Percentiles rank a stretch among this genome's conserved stretches.
These are phyloP conservation scores for Pimpla rufipes DNA, from an alignment of 2,888 invertebrate genomes.

Conservation along the genomic window DNA sequence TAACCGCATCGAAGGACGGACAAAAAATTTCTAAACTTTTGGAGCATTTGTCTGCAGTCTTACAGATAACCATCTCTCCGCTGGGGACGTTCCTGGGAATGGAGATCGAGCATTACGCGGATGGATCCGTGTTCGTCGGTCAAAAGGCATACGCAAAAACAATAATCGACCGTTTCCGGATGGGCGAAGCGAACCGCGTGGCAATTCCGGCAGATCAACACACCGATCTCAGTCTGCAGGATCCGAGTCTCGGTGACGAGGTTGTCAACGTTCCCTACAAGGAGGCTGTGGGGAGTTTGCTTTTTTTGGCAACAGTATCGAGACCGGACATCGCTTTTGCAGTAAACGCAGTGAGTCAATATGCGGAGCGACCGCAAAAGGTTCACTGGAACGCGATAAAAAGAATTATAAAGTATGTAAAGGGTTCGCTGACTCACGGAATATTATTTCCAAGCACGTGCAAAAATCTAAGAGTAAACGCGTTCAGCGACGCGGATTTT, in stretches of 20 bases:
- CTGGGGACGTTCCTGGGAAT: slow-evolving; percentile 45
- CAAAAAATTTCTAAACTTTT: slow-evolving; percentile 10
- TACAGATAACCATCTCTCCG: slow-evolving; percentile 28
- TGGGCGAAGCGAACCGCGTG: slow-evolving; percentile 52
- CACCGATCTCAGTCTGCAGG: slow-evolving; percentile 11
- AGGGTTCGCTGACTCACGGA: slow-evolving; percentile 55
- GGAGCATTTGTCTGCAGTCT: slow-evolving; percentile 10
- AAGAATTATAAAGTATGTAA: slow-evolving; percentile 65
- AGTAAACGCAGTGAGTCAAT: slow-evolving; percentile 49
- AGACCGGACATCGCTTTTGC: slow-evolving; percentile 65
- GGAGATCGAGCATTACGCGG: slow-evolving; percentile 26
- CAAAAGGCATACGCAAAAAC: slow-evolving; percentile 39
- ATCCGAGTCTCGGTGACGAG: background rate
- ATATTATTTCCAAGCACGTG: slow-evolving; percentile 37
- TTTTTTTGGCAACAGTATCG: slow-evolving; percentile 21
- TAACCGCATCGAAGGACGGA: slow-evolving; percentile 22
- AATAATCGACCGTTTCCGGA: slow-evolving; percentile 53
- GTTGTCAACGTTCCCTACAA: slow-evolving; percentile 24
- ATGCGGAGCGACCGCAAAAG: slow-evolving; percentile 50
- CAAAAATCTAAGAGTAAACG: slow-evolving; percentile 16
- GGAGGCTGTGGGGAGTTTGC: slow-evolving; percentile 33
- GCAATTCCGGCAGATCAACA: slow-evolving; percentile 36
- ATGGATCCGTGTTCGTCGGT: slow-evolving; percentile 49
- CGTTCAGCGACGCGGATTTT: slow-evolving; percentile 68
- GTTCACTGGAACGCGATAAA: slow-evolving; percentile 65